Conservation (phyloP, 2,113 vertebrate genomes). For the human region GRCh38 chr18:61847001-61847500, state of each 20-base stretch:
- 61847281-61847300: background rate
- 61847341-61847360: background rate
- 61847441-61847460: background rate
- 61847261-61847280: background rate
- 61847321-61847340: background rate
- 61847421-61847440: background rate
- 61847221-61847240: background rate
- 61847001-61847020: background rate
- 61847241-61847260: background rate
- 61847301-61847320: background rate
- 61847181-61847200: background rate
- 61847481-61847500: constrained; percentile 20
- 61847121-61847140: background rate
- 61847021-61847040: no score
- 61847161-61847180: background rate
- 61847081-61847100: fast-evolving
- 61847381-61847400: background rate
- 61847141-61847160: constrained; percentile 3
- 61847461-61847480: background rate
- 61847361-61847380: background rate
- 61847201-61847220: background rate
- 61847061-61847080: background rate
- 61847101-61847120: background rate
- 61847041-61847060: background rate
- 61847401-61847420: background rate